phyloP scores from a whole-genome alignment of 2,113 vertebrate genomes.

The Picathartes gymnocephalus region DNA sequence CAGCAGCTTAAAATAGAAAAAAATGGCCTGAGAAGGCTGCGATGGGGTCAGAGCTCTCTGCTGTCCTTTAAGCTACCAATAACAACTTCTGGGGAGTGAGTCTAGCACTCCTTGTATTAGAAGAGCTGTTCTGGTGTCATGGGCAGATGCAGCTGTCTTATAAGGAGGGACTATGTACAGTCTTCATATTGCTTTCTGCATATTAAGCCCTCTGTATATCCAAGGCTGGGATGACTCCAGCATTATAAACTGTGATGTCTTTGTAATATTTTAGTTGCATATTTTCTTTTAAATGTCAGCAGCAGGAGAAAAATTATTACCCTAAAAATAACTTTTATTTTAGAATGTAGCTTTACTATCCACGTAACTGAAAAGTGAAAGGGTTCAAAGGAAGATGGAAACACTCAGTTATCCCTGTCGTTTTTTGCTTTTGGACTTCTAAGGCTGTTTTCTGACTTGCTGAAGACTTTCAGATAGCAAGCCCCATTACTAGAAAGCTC shows the following conservation, averaged over 20 bases:
- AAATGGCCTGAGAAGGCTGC: neutral
- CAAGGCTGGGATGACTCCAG: neutral
- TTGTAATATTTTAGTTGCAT: neutral
- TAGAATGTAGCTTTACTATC: neutral
- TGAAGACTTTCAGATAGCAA: neutral
- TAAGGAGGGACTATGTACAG: neutral
- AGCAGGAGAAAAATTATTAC: neutral
- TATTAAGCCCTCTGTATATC: neutral
- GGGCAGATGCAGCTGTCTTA: neutral
- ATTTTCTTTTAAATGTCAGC: neutral
- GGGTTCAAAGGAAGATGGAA: neutral
- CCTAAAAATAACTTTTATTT: neutral
- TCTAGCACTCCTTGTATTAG: neutral
- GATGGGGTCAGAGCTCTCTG: neutral
- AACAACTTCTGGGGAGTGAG: neutral
- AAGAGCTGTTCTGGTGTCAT: neutral
- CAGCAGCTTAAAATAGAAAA: neutral
- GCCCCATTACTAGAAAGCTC: neutral
- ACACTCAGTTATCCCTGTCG: neutral
- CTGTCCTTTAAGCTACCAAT: neutral
- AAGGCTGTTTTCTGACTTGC: neutral
- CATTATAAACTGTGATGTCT: neutral
- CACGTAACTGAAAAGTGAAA: neutral
- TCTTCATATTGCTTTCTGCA: neutral
- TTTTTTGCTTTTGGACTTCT: neutral